These are phyloP conservation scores for Andrena camellia DNA, from an alignment of 2,888 invertebrate genomes.

Conservation along the genomic window DNA sequence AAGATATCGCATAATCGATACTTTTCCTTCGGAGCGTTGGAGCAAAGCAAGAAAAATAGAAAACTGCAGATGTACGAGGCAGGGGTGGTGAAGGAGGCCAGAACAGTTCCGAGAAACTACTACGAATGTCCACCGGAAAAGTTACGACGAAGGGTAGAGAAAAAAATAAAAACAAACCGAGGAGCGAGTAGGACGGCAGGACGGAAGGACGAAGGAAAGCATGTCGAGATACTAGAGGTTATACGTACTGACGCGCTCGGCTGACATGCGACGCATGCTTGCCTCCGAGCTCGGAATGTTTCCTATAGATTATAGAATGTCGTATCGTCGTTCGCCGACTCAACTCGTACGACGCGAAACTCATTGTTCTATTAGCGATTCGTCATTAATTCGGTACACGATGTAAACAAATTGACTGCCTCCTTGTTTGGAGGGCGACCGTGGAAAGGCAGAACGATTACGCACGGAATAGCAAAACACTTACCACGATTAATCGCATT, in stretches of 20 bases:
- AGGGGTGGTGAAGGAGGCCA: background rate
- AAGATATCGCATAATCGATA: conserved; percentile 23
- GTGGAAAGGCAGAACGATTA: conserved; percentile 43
- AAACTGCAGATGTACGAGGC: no score
- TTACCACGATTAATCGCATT: conserved; percentile 69
- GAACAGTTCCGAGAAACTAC: no score
- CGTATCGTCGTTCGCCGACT: background rate
- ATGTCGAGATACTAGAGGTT: conserved; percentile 61
- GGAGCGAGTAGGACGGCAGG: background rate
- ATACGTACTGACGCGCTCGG: conserved; percentile 54
- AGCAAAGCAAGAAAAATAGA: background rate
- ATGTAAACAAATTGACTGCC: conserved; percentile 68
- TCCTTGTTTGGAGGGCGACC: conserved; percentile 57
- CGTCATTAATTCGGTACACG: conserved; percentile 8
- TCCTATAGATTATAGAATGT: background rate
- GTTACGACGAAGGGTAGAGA: background rate
- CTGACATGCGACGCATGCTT: conserved; percentile 42
- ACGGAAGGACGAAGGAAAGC: conserved; percentile 11
- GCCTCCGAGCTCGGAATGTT: conserved; percentile 18
- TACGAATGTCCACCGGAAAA: background rate
- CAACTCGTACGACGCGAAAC: background rate
- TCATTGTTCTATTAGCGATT: conserved; percentile 12
- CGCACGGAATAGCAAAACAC: conserved; percentile 63
- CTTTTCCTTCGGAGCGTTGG: conserved; percentile 23
- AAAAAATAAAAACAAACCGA: background rate